Base-by-base conservation (phyloP, 2,113 vertebrate species). In the Oryzias curvinotus region DNA sequence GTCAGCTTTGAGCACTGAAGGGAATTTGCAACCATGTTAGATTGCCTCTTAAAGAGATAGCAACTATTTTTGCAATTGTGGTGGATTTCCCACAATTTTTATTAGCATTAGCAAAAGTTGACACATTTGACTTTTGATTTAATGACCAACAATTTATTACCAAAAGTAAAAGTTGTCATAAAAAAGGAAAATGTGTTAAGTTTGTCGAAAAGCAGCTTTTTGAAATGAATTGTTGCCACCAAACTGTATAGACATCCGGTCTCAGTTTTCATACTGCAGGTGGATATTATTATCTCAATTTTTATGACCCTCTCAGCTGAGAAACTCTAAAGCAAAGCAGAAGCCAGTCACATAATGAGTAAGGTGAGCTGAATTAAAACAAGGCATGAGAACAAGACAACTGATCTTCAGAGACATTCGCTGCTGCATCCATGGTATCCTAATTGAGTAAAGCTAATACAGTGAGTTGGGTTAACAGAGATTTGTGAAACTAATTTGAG, bases 341-440 rank as follows among this genome's bases (percentile, higher is more conserved):
- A 30, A 57, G 65, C 36, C 18, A 50, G 52, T 64, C 16, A 19
- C 53, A 53, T 47, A 43, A 54, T 30, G 65, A 28, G 3, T 52
- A 62, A 45, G 65, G 58, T 71, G 81, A 72, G 70, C 68, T 62
- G 77, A 82, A 80, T 78, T 53, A 67, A 65, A 73, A 78, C 81
- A 54, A 57, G 52, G 66, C 52, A 57, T 46, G 60, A 42, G 60
- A 61, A 70, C 47, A 57, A 72, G 69, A 71, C 52, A 77, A 55
- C 23, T 7, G 5, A 23, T 23, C 41, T 52, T 19, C 50, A 62
- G 36, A 50, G 57, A 4, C 55, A 30, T 42, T 66, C 17, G 52
- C 19, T 50, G 60, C 55, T 54, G 5, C 50, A 53, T 50, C 15
- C 14, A 54, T n/a, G 46, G 54, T 41, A 57, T 41, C n/a, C 36